phyloP scores from a whole-genome alignment of 2,113 vertebrate species.

The Neotragus moschatus region DNA sequence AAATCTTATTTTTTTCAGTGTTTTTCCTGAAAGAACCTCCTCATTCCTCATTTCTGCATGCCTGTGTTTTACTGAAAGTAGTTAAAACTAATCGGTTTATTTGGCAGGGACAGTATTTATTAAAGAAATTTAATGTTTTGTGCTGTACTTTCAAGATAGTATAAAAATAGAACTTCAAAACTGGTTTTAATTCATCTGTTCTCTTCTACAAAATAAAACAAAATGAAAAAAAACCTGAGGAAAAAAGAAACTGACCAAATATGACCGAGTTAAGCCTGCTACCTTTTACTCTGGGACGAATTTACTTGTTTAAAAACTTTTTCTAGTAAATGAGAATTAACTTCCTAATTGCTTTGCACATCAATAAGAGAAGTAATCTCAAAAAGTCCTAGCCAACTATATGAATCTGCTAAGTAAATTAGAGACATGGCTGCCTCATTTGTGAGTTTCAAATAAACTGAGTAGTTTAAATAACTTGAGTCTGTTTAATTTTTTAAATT shows the following conservation, averaged over 20 bases:
- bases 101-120: constrained; percentile 68
- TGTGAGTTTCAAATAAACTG: constrained; percentile 44
- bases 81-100: constrained; percentile 73
- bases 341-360: constrained; percentile 42
- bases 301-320: constrained; percentile 13
- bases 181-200: constrained; percentile 46
- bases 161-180: constrained; percentile 61
- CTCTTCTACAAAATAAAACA: constrained; percentile 26
- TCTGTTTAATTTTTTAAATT: constrained; percentile 57
- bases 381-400: background rate
- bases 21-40: constrained; percentile 75
- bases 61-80: constrained; percentile 75
- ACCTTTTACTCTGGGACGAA: background rate
- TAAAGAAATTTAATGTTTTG: constrained; percentile 61
- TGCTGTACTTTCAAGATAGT: constrained; percentile 59
- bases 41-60: constrained; percentile 35
- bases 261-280: constrained; percentile 14
- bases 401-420: constrained; percentile 60
- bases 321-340: constrained; percentile 49
- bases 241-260: constrained; percentile 28
- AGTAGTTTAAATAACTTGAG: constrained; percentile 48
- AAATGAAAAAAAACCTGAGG: background rate
- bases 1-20: constrained; percentile 74
- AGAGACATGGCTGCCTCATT: constrained; percentile 24
- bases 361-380: constrained; percentile 11